phyloP scores from a whole-genome alignment of 2,888 invertebrate genomes.

The Eueremaeus valkanovi region DNA sequence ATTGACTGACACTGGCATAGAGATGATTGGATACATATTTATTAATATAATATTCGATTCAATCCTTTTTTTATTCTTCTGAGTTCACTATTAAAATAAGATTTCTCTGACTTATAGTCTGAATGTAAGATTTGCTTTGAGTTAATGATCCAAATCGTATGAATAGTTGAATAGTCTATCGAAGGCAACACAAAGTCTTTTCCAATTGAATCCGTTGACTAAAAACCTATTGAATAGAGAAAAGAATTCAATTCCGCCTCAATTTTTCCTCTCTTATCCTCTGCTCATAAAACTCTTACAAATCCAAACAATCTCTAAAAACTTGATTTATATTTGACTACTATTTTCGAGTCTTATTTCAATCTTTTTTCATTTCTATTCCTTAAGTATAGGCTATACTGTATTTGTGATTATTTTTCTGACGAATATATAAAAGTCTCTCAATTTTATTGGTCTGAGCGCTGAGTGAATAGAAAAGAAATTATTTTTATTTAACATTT shows the following conservation, averaged over 20 bases:
- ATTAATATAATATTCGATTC: background rate
- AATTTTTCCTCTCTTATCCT: background rate
- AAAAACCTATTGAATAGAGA: background rate
- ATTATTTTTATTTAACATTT: background rate
- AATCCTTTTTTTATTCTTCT: background rate
- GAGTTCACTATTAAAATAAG: slow-evolving; percentile 1
- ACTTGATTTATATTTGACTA: slow-evolving; percentile 13
- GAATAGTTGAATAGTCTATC: background rate
- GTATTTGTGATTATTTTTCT: background rate
- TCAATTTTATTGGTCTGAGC: background rate
- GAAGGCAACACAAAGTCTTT: background rate
- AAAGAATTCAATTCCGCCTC: slow-evolving; percentile 1
- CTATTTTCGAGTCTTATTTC: background rate
- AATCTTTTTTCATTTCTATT: background rate
- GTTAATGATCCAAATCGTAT: slow-evolving; percentile 33
- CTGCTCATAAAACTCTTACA: background rate
- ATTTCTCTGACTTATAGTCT: slow-evolving; percentile 13
- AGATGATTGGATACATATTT: background rate
- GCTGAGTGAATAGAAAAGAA: background rate
- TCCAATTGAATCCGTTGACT: background rate
- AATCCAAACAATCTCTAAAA: background rate
- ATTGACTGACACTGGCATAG: no score
- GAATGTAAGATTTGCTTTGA: slow-evolving; percentile 4
- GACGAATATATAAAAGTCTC: background rate
- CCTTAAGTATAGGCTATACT: no score